Percentiles rank a stretch among this genome's conserved stretches.
These are phyloP conservation scores for Leptura quadrifasciata DNA, from an alignment of 2,888 invertebrate genomes.

Conservation along the genomic window DNA sequence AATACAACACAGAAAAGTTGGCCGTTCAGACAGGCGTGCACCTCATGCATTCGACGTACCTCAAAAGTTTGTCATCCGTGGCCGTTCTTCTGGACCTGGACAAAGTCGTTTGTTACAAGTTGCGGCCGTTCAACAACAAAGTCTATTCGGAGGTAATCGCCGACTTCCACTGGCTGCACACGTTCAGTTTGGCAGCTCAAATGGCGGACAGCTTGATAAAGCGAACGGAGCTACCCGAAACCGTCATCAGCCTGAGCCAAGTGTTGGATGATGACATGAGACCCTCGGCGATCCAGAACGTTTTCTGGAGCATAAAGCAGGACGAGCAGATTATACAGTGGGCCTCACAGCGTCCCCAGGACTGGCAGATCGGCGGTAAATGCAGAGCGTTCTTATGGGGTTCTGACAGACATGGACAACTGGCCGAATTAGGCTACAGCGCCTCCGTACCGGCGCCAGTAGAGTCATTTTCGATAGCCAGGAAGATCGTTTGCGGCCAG, in stretches of 20 bases:
- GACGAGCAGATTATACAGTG: constrained; percentile 80
- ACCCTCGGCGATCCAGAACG: constrained; percentile 71
- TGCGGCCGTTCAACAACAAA: constrained; percentile 74
- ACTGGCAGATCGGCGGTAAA: constrained; percentile 81
- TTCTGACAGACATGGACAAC: constrained; percentile 79
- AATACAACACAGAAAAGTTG: constrained; percentile 77
- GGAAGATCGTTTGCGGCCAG: constrained; percentile 80
- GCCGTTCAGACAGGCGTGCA: constrained; percentile 77
- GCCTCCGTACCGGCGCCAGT: constrained; percentile 72
- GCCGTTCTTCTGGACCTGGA: constrained; percentile 77
- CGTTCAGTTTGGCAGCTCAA: constrained; percentile 75
- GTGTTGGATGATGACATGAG: constrained; percentile 62
- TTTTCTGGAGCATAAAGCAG: constrained; percentile 76
- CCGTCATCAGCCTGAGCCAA: constrained; percentile 65
- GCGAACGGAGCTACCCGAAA: constrained; percentile 73
- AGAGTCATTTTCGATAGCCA: constrained; percentile 75
- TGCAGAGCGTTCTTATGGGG: constrained; percentile 80
- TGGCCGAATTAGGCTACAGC: constrained; percentile 75
- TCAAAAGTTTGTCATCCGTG: constrained; percentile 77
- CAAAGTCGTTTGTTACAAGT: constrained; percentile 74
- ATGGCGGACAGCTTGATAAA: constrained; percentile 76
- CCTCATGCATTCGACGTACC: constrained; percentile 77
- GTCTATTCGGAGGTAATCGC: constrained; percentile 66
- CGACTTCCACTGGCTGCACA: constrained; percentile 78
- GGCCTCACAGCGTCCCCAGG: constrained; percentile 78